Percentiles rank a stretch among this genome's conserved stretches.
These are phyloP conservation scores for Muraenolepis orangiensis DNA, from an alignment of 2,797 vertebrate genomes.

Conservation along the genomic window DNA sequence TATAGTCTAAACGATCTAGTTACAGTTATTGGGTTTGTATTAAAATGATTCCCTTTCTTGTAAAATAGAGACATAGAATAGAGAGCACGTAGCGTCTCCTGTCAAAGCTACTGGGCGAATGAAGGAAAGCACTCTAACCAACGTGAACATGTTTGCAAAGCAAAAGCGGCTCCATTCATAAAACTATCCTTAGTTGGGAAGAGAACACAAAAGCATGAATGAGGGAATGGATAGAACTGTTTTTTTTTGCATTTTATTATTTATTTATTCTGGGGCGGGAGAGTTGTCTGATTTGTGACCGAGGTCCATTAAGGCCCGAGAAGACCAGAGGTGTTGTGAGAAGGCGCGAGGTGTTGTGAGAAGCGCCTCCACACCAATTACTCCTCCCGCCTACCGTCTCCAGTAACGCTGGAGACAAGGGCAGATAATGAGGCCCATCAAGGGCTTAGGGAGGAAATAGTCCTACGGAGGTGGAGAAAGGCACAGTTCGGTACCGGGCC, in stretches of 20 bases:
- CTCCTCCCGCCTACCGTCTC: conserved; percentile 33
- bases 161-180: neutral
- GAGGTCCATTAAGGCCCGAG: neutral
- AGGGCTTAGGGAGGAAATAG: conserved; percentile 14
- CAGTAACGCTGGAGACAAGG: conserved; percentile 43
- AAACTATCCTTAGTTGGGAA: neutral
- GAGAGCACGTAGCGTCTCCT: neutral
- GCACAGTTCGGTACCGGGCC: conserved; percentile 5
- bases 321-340: neutral
- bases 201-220: neutral
- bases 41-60: neutral
- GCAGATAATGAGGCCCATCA: conserved; percentile 41
- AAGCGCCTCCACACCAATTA: conserved; percentile 12
- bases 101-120: neutral
- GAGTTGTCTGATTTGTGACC: neutral
- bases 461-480: conserved; percentile 15
- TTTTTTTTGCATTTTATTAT: neutral
- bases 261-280: neutral
- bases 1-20: neutral
- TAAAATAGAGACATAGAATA: neutral
- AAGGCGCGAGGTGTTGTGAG: neutral
- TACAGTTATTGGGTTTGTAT: neutral
- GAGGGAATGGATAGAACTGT: neutral
- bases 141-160: neutral
- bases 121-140: neutral